Evolutionary conservation across 1,140 invertebrate species (phyloP).

Genomic region (Drosophila elegans): DNA sequence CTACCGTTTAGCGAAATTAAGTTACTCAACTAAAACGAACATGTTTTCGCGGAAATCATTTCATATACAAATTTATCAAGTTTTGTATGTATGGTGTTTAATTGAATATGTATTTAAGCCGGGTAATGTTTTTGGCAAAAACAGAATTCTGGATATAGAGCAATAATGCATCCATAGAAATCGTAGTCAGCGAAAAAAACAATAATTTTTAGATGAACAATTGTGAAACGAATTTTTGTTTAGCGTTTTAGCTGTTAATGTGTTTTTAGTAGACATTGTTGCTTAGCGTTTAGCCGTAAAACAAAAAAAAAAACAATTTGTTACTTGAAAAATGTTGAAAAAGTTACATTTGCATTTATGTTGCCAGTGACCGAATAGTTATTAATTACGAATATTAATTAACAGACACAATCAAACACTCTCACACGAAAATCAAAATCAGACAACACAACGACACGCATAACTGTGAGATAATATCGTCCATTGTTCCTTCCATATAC

Average conservation of each 20-base stretch:
- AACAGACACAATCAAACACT: conserved; percentile 17
- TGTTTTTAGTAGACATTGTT: conserved; percentile 69
- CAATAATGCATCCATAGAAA: background rate
- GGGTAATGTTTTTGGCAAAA: background rate
- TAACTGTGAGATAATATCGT: conserved; percentile 71
- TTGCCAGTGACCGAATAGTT: conserved; percentile 57
- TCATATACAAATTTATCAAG: conserved; percentile 17
- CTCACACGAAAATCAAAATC: conserved; percentile 28
- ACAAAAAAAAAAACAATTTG: conserved; percentile 34
- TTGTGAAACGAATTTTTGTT: conserved; percentile 64
- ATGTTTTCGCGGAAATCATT: conserved; percentile 13
- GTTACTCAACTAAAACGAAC: conserved; percentile 20
- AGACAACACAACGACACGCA: conserved; percentile 52
- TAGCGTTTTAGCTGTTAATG: conserved; percentile 65
- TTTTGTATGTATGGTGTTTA: conserved; percentile 12
- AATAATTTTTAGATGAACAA: conserved; percentile 11
- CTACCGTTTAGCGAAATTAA: conserved; percentile 22
- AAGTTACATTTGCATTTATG: conserved; percentile 71
- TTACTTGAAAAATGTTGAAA: conserved; percentile 50
- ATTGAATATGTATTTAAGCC: conserved; percentile 10
- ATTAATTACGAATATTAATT: conserved; percentile 40
- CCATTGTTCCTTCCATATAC: conserved; percentile 80
- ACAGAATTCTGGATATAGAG: background rate
- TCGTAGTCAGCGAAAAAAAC: conserved; percentile 3
- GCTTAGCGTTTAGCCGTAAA: conserved; percentile 30